Evolutionary conservation across 2,113 vertebrate species (phyloP), one percentile per base, ranked within the genome.

Genomic region (Cyrtonyx montezumae): DNA sequence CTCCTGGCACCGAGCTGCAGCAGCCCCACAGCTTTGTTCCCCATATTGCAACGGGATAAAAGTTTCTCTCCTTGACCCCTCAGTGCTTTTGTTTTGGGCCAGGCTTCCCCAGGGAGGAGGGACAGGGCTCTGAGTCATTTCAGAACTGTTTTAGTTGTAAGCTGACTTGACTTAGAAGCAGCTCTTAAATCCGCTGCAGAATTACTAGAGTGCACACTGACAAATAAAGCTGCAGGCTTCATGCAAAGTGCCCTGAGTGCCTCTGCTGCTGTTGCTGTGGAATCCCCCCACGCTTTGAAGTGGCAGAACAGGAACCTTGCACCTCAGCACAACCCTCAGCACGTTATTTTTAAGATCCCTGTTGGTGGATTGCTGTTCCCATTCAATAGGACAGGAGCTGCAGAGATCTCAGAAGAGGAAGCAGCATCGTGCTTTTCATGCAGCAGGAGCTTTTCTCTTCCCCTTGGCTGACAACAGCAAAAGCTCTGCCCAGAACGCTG

Each of bases 41-140:
- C 59, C 36, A 4, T 15, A 30, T 26, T 10, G 15, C 9, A 1
- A 10, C 8, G 61, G 65, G 94, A 90, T 92, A 85, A 92, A 94
- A 71, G 61, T 88, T 87, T 94, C 82, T 90, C 74, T 96, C 92
- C 81, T 94, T 77, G 83, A 87, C n/a, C 7, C 92, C 90, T 91
- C 91, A 75, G 91, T 91, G 90, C 90, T 80, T 94, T 96, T 92
- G 93, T 91, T 87, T 83, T 94, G 95, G 93, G 96, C 90, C 90
- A 90, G 79, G 85, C 90, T 70, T 95, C 93, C 82, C 90, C 90
- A 20, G 92, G 94, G 95, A 92, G 96, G 95, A 92, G 96, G 93
- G 96, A 94, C 90, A 87, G 85, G 90, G 94, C 92, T 42, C 90
- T 88, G 65, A 95, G 91, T 65, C 91, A 83, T 51, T 92, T 95